These are phyloP conservation scores for Hemichromis elongatus DNA, from an alignment of 2,113 vertebrate species.

Conservation along the genomic window DNA sequence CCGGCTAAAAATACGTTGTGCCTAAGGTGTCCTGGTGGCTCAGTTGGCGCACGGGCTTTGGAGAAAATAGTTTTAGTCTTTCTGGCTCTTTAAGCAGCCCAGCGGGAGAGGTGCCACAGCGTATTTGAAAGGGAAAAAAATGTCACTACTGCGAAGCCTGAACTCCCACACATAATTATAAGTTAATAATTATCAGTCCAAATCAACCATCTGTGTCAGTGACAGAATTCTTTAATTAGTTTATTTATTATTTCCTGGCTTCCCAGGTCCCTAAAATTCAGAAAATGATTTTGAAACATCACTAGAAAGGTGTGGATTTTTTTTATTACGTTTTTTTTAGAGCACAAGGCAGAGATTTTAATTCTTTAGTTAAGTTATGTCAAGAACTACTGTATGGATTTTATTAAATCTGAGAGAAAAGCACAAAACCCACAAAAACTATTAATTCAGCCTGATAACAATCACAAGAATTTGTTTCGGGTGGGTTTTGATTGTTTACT, in stretches of 20 bases:
- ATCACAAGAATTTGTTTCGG: neutral
- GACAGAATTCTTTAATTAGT: neutral
- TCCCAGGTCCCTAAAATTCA: neutral
- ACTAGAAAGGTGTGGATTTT: neutral
- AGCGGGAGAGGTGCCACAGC: neutral
- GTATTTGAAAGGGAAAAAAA: neutral
- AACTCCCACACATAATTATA: neutral
- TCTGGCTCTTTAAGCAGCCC: neutral
- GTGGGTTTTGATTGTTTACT: neutral
- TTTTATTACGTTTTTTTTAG: neutral
- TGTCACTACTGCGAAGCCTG: neutral
- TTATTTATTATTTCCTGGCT: neutral
- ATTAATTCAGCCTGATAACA: neutral
- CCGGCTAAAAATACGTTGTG: neutral
- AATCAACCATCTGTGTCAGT: neutral
- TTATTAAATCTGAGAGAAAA: neutral
- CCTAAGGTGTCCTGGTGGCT: neutral
- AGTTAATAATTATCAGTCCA: neutral
- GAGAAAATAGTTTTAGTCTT: neutral
- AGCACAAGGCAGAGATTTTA: neutral
- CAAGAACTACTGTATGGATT: neutral
- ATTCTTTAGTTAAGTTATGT: neutral
- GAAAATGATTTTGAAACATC: neutral
- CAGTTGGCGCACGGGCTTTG: neutral
- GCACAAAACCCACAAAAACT: neutral